These are phyloP conservation scores for Oscheius sp. DNA, from an alignment of 2,888 invertebrate genomes.

Conservation along the genomic window DNA sequence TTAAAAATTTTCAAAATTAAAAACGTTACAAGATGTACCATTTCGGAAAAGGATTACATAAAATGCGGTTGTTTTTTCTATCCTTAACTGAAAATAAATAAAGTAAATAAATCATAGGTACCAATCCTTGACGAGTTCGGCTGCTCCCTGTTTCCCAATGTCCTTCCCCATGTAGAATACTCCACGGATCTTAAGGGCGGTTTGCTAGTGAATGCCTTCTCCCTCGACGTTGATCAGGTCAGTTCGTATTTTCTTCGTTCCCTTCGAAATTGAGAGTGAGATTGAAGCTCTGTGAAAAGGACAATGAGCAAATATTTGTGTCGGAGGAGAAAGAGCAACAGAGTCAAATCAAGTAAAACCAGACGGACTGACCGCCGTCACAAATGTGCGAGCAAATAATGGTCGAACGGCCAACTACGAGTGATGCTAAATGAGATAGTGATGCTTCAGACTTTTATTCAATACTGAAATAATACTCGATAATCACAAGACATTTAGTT, in stretches of 20 bases:
- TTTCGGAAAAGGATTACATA: too few species aligned
- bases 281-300: conserved; percentile 14
- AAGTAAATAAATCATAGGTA: conserved; percentile 47
- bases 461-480: too few species aligned
- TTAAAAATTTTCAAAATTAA: too few species aligned
- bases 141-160: conserved; percentile 63
- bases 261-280: not conserved
- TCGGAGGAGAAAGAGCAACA: too few species aligned
- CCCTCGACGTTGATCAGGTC: conserved; percentile 64
- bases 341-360: conserved; percentile 26
- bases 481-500: too few species aligned
- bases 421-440: too few species aligned
- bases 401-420: not conserved
- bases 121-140: conserved; percentile 69
- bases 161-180: conserved; percentile 66
- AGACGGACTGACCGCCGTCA: not conserved
- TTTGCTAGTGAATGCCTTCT: conserved; percentile 63
- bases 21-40: too few species aligned
- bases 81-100: conserved; percentile 6
- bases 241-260: too few species aligned
- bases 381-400: too few species aligned
- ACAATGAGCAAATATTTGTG: conserved; percentile 17
- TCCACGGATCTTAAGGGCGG: conserved; percentile 61
- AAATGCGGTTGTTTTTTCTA: not conserved
- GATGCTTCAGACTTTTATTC: too few species aligned